Base-by-base conservation (phyloP, 2,888 invertebrate species). In the Drosophila mettleri region DNA sequence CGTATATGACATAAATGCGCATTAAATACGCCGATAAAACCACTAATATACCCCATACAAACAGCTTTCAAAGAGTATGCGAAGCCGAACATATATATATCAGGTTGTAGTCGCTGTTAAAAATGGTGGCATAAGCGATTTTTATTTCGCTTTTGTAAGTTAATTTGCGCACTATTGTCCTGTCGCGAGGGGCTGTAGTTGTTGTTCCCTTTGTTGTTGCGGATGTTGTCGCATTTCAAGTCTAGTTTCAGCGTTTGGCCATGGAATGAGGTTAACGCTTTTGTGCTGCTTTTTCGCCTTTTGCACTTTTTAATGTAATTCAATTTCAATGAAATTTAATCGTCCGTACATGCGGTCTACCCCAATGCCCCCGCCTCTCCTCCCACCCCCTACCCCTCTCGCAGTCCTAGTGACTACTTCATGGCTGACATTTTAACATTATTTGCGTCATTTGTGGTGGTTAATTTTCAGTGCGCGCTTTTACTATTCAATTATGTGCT, bases 321-420 rank as follows among this genome's bases (percentile, higher is more conserved):
- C 89, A 80, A 86, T 86, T 86, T 88, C 88, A 86, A 79, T 86
- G 86, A 88, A 86, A 86, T 86, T 86, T 86, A 86, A 86, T 86
- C 86, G 86, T 66, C 82, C 79, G 87, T 82, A 80, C 81, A 80
- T 72, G 71, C 69, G 57, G 64, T 60, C 52, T 20, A 7, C 16
- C 14, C 10, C 51, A 10, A 9, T 43, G n/a, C 16, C 14, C 20
- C n/a, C n/a, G 22, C n/a, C 29, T 2, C 9, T 16, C 18, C 41
- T 27, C 36, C 10, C 9, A 0, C 31, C 39, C 10, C 41, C 51
- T 10, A 12, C 18, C 18, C 14, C 31, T 8, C 45, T 6, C 22
- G n/a, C n/a, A n/a, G n/a, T 2, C 29, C 12, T 9, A 22, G 18
- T 9, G 8, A 46, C 46, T 45, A 45, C 43, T 45, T 45, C 45